Base-by-base conservation (phyloP, 1,140 invertebrate genomes). In the Leptinotarsa lineolata region DNA sequence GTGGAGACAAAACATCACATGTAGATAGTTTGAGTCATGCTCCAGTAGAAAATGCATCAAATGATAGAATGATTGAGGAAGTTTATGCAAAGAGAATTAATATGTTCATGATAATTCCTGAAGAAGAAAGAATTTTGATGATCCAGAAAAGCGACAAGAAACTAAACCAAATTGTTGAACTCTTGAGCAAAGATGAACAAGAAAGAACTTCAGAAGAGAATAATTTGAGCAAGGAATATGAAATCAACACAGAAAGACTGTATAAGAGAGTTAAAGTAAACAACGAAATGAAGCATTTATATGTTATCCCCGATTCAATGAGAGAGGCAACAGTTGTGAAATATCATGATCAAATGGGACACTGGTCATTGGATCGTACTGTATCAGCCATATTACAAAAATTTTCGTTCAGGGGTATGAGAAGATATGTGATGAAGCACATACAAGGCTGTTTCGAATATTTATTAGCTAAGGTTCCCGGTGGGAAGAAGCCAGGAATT, bases 361-460 rank as follows among this genome's bases (percentile, higher is more conserved):
- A 84, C 69, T 84, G 76, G 22, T 78, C 79, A 0, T 73, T 80
- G n/a, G 81, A 83, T 11, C 83, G 81, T 72, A 83, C 79, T 1
- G 30, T 81, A 11, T 15, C 78, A 30, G 76, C 78, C 4, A 70
- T 84, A 11, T 72, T 65, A 12, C 68, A 81, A 63, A 44, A 74
- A 6, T 83, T 79, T 60, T 85, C 79, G 83, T 84, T 84, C 39
- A 77, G 77, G 3, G 77, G 73, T 4, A 79, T 83, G 79, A 70
- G 76, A 11, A 67, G 70, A 45, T 81, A 81, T 60, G 76, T 81
- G 1, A 79, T 81, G 65, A 79, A 79, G 65, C 81, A 76, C 13
- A 70, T 77, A 3, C 20, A 30, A 30, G 59, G 72, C 60, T 78
- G 77, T 66, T 69, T 78, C 4, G 68, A 69, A 16, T 81, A 79